Conservation (phyloP, 2,113 vertebrate genomes). For the Dendrocopos noguchii region DNA sequence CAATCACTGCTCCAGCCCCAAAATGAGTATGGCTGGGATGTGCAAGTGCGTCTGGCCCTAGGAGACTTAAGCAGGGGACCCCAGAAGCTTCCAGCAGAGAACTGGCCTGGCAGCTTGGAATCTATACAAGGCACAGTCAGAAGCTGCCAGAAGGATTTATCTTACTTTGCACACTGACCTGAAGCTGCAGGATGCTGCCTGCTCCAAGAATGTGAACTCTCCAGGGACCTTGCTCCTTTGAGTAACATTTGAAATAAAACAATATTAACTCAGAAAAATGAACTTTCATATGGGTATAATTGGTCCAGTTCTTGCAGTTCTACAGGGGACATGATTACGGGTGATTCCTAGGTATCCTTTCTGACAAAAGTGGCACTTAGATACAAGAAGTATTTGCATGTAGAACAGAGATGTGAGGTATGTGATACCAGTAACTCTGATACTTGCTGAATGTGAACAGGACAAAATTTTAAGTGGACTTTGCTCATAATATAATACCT, state of each 20-base stretch:
- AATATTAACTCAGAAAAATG: neutral
- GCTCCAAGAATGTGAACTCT: neutral
- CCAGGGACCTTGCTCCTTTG: neutral
- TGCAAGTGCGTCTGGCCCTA: neutral
- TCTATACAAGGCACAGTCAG: neutral
- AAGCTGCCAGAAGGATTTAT: neutral
- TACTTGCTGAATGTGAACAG: neutral
- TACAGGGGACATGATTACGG: neutral
- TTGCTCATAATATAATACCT: neutral
- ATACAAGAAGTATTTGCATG: neutral
- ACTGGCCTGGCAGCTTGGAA: neutral
- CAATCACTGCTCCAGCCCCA: neutral
- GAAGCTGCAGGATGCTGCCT: neutral
- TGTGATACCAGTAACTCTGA: neutral
- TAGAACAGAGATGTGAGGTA: neutral
- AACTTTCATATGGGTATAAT: neutral
- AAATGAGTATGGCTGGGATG: neutral
- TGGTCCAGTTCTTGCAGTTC: neutral
- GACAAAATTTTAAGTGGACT: neutral
- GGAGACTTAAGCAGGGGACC: rapidly evolving
- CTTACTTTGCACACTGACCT: neutral
- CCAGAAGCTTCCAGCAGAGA: neutral
- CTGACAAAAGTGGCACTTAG: neutral
- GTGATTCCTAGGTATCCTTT: neutral
- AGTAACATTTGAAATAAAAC: neutral